A percentile compares a stretch with the other conserved stretches of the same genome.
phyloP scores from a whole-genome alignment of 2,113 vertebrate genomes.

The Bothrops jararaca region DNA sequence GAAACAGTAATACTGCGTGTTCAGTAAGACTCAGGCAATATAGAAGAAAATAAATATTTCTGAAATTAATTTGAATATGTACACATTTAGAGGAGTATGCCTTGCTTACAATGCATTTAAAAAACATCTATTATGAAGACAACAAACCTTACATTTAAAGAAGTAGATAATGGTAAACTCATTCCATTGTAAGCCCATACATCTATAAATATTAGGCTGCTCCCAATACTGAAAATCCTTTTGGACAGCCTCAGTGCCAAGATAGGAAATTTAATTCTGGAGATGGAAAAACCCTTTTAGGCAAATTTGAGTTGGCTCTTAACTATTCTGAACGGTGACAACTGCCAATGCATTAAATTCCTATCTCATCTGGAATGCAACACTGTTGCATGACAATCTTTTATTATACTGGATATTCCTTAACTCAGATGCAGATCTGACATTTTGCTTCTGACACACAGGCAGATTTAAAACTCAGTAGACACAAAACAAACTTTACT shows the following conservation, averaged over 20 bases:
- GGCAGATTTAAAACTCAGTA: constrained; percentile 42
- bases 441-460: constrained; percentile 57
- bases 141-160: constrained; percentile 15
- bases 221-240: constrained; percentile 67
- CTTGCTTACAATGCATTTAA: not conserved
- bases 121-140: constrained; percentile 18
- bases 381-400: constrained; percentile 64
- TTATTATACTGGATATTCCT: constrained; percentile 59
- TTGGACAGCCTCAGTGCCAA: constrained; percentile 67
- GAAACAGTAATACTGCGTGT: not conserved
- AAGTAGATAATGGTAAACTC: constrained; percentile 40
- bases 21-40: not conserved
- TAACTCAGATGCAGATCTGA: constrained; percentile 50
- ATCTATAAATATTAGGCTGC: constrained; percentile 68
- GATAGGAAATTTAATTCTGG: constrained; percentile 67
- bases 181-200: constrained; percentile 62
- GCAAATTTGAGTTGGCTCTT: constrained; percentile 74
- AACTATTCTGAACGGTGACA: constrained; percentile 71
- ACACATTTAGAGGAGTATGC: not conserved
- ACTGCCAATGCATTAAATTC: constrained; percentile 71
- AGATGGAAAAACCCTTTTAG: constrained; percentile 68
- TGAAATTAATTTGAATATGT: constrained; percentile 5
- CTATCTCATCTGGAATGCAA: constrained; percentile 68
- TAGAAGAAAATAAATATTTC: not conserved
- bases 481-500: constrained; percentile 56